Evolutionary conservation across 1,140 invertebrate genomes (phyloP), one percentile per base, ranked within the genome.

Genomic region (Leptopilina boulardi): DNA sequence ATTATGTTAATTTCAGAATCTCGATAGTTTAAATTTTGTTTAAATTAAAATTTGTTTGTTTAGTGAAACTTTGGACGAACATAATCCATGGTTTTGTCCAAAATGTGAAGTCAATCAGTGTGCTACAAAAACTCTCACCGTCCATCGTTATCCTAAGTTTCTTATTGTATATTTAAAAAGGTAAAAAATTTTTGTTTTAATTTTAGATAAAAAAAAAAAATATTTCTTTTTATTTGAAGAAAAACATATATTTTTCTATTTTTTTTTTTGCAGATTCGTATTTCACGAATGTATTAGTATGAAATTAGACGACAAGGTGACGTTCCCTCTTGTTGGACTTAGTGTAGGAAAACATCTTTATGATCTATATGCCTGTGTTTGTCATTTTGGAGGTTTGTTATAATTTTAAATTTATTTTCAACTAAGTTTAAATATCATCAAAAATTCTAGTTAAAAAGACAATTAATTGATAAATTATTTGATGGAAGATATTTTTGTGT

Each of bases 71-170:
- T 87, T 95, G 80, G 94, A 95, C 85, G 93, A 94, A 81, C 92
- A 94, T 79, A 95, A 95, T 90, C 94, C 94, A 19, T 95, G 94
- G 94, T 94, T 92, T 87, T 95, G 94, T 88, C 94, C 94, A 8
- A 91, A 91, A 73, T 95, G 94, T 84, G 90, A 93, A 82, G 91
- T 91, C 76, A 95, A 95, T 82, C 94, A 94, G 81, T 93, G 93
- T 88, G 94, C 94, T 10, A 94, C 93, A 30, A 95, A 95, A 87
- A 94, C 94, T 9, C 91, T 95, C 59, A 93, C 93, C 10, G 93
- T 95, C 70, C 95, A 94, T 91, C 91, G 93, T 79, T 94, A 93
- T 87, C 94, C 94, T 8, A 93, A 94, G 87, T 94, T 93, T 83
- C 91, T 95, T 8, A 95, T 95, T 85, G 93, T 95, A 44, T 94